Evolutionary conservation across 2,888 invertebrate genomes (phyloP).

Genomic region (Acanthosepion lycidas): DNA sequence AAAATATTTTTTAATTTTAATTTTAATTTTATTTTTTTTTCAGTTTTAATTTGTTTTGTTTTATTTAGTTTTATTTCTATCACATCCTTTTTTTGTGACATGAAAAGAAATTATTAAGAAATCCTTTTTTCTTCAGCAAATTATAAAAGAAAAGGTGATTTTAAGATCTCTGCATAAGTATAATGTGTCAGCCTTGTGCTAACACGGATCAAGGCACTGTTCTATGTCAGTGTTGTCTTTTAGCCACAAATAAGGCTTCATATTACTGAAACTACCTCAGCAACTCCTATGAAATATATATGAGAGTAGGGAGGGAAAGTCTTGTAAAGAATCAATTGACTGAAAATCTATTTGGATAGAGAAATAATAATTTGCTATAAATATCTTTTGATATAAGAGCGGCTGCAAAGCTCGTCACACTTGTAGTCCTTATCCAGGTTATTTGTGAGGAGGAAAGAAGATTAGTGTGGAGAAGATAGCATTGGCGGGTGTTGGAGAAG

Average conservation of each 20-base stretch:
- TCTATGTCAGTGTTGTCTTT: not conserved
- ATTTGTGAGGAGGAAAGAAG: not conserved
- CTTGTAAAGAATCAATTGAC: not conserved
- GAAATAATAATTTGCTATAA: constrained; percentile 6
- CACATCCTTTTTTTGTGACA: too few species aligned
- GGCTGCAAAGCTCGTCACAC: not conserved
- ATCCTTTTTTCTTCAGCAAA: too few species aligned
- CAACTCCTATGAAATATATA: not conserved
- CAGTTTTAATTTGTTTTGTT: too few species aligned
- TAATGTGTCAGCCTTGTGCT: not conserved
- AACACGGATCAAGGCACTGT: not conserved
- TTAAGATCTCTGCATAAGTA: not conserved
- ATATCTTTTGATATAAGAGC: not conserved
- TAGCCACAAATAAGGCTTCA: not conserved
- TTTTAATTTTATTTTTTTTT: too few species aligned
- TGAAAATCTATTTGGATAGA: constrained; percentile 33
- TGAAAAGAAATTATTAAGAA: too few species aligned
- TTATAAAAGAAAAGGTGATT: too few species aligned
- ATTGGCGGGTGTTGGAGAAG: not conserved
- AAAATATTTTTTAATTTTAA: too few species aligned
- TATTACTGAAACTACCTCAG: not conserved
- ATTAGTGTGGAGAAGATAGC: not conserved
- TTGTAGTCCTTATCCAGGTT: not conserved
- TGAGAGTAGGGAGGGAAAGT: not conserved
- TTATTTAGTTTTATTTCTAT: too few species aligned